These are phyloP conservation scores for Zaprionus lineosus DNA, from an alignment of 2,888 invertebrate species.

Conservation along the genomic window DNA sequence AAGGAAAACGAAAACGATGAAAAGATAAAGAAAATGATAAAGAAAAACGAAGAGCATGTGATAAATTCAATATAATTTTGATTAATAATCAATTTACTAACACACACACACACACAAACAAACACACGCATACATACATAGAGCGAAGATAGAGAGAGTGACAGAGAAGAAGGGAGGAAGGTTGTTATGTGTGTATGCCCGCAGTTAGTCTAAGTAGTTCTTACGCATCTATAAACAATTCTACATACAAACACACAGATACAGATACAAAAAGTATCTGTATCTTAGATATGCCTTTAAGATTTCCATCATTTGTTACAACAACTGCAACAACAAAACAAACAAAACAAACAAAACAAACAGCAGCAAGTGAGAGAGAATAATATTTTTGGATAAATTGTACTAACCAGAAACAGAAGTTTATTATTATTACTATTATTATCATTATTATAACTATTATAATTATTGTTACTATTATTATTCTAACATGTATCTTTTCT, in stretches of 20 bases:
- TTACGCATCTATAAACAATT: slow-evolving; percentile 32
- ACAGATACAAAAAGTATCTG: too few relatives aligned
- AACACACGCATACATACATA: slow-evolving; percentile 24
- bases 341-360: slow-evolving; percentile 11
- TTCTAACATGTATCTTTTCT: slow-evolving; percentile 48
- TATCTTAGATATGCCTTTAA: too few relatives aligned
- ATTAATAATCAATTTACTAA: slow-evolving; percentile 66
- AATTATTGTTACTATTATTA: too few relatives aligned
- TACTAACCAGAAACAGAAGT: slow-evolving; percentile 54
- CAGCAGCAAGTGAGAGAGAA: too few relatives aligned
- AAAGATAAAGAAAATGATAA: neutral
- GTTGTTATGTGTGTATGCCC: too few relatives aligned
- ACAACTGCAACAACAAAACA: slow-evolving; percentile 9
- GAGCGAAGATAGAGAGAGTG: too few relatives aligned
- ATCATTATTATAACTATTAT: too few relatives aligned
- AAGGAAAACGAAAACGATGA: slow-evolving; percentile 29
- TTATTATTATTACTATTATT: too few relatives aligned
- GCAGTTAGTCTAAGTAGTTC: slow-evolving; percentile 42
- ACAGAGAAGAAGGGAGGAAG: too few relatives aligned
- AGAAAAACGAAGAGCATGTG: slow-evolving; percentile 61
- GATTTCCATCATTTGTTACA: too few relatives aligned
- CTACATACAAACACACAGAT: slow-evolving; percentile 8
- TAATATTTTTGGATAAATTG: slow-evolving; percentile 75
- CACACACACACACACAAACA: slow-evolving; percentile 34
- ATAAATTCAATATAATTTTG: slow-evolving; percentile 73